Evolutionary conservation across 2,113 vertebrate genomes (phyloP).

Genomic region (Chaetura pelagica): DNA sequence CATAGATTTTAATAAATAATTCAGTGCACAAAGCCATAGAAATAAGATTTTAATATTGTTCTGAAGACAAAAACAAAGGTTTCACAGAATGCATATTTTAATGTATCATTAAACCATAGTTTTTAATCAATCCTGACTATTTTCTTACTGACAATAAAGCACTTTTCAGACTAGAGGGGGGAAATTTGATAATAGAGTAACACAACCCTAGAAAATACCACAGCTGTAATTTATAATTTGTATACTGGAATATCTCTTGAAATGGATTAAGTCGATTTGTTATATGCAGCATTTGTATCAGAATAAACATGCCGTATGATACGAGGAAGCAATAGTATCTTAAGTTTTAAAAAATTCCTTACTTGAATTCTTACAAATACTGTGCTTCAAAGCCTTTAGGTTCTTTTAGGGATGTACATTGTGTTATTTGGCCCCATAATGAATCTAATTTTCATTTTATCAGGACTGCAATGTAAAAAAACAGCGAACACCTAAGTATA

Average conservation of each 20-base stretch:
- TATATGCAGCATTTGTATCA: not conserved
- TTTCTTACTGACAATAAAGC: not conserved
- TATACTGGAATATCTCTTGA: not conserved
- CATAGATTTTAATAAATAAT: not conserved
- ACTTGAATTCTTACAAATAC: not conserved
- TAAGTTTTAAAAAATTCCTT: not conserved
- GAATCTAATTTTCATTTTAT: not conserved
- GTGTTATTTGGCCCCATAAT: not conserved
- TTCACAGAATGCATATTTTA: not conserved
- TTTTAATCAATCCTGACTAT: not conserved
- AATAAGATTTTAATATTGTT: not conserved
- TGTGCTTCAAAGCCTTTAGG: not conserved
- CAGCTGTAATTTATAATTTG: not conserved
- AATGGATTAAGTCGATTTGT: not conserved
- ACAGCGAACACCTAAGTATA: not conserved
- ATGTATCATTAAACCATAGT: not conserved
- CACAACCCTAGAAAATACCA: not conserved
- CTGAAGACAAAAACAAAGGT: not conserved
- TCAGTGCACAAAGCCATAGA: not conserved
- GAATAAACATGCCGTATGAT: not conserved
- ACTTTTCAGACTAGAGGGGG: not conserved
- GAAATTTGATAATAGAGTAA: not conserved
- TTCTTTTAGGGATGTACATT: not conserved
- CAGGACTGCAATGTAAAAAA: not conserved
- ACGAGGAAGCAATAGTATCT: not conserved